These are phyloP conservation scores for Melikaiella ostensackeni DNA, from an alignment of 2,888 invertebrate genomes.

Conservation along the genomic window DNA sequence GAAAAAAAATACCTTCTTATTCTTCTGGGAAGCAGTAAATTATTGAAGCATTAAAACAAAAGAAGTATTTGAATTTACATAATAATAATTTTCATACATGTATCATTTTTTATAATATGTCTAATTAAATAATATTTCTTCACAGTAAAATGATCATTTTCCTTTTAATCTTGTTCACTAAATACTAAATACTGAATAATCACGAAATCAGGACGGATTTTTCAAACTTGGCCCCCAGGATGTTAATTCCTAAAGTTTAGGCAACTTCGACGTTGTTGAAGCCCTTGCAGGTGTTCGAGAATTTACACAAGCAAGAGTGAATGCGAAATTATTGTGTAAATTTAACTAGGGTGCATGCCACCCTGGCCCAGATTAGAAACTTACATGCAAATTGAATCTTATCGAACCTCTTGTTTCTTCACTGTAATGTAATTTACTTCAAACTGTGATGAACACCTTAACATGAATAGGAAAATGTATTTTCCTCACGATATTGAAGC, in stretches of 20 bases:
- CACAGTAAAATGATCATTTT: too few relatives aligned
- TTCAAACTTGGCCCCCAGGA: neutral
- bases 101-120: too few relatives aligned
- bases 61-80: too few relatives aligned
- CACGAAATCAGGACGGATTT: neutral
- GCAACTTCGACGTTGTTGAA: neutral
- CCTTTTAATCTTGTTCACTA: too few relatives aligned
- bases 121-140: too few relatives aligned
- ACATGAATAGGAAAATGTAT: neutral
- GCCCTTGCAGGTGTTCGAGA: neutral
- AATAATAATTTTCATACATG: too few relatives aligned
- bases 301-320: neutral
- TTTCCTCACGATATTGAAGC: neutral
- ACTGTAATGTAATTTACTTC: neutral
- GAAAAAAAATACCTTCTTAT: too few relatives aligned
- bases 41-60: too few relatives aligned
- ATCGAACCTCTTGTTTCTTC: neutral
- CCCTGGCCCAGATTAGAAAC: neutral
- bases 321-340: constrained; percentile 17
- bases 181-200: too few relatives aligned
- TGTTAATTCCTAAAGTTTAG: neutral
- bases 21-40: too few relatives aligned
- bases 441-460: neutral
- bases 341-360: neutral
- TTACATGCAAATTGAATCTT: neutral